A percentile compares a stretch with the other conserved stretches of the same genome.
These are phyloP conservation scores for Anagrus nilaparvatae DNA, from an alignment of 1,140 invertebrate species.

Conservation along the genomic window DNA sequence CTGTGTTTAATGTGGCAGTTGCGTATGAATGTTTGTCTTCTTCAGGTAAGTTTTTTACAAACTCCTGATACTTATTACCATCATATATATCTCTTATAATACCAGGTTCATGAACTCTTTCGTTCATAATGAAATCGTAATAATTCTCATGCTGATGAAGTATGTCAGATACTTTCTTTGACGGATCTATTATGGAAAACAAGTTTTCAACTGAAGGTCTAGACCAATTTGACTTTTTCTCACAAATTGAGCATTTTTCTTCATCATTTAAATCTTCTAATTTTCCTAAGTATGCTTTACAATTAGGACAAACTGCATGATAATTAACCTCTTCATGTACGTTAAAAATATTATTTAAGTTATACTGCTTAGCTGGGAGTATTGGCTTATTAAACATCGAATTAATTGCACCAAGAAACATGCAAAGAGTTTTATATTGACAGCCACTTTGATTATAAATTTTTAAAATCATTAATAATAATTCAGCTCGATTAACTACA, in stretches of 20 bases:
- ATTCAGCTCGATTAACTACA: neutral
- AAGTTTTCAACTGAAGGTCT: neutral
- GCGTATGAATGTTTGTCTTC: neutral
- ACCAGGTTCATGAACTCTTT: neutral
- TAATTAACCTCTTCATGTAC: neutral
- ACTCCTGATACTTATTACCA: neutral
- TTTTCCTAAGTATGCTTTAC: neutral
- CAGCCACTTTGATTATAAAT: neutral
- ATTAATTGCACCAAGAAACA: neutral
- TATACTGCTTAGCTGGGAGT: neutral
- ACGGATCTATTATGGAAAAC: neutral
- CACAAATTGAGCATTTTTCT: neutral
- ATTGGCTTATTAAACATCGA: neutral
- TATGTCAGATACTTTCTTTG: neutral
- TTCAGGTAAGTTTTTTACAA: neutral
- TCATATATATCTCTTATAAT: constrained; percentile 1
- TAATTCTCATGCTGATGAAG: neutral
- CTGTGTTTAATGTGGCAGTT: neutral
- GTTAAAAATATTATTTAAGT: neutral
- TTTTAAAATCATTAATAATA: neutral
- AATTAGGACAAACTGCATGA: neutral
- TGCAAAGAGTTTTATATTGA: neutral
- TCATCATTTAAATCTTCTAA: neutral
- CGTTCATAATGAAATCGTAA: neutral
- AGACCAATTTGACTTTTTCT: neutral